phyloP scores from a whole-genome alignment of 2,888 invertebrate species.

The Onthophagus sagittarius region DNA sequence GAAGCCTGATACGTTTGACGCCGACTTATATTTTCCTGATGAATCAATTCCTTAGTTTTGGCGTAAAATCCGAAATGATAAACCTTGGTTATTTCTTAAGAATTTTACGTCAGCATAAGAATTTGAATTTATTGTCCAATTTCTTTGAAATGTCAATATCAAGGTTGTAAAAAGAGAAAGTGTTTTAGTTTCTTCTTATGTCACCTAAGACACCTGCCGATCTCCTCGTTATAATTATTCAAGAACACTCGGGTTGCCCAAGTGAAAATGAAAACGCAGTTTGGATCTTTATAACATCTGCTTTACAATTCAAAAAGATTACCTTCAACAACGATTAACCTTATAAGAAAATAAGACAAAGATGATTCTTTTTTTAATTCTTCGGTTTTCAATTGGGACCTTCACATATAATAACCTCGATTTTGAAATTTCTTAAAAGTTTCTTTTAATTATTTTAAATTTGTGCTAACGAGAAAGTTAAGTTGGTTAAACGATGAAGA shows the following conservation, averaged over 20 bases:
- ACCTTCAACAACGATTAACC: background rate
- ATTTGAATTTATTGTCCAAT: no score
- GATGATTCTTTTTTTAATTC: no score
- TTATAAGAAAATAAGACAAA: no score
- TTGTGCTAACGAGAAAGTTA: no score
- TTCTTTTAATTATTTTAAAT: no score
- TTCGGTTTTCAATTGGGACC: no score
- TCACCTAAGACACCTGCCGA: background rate
- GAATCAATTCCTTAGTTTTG: conserved; percentile 22
- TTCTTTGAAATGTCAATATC: background rate
- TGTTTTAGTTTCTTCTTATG: background rate
- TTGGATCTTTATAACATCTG: background rate
- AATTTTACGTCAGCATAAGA: conserved; percentile 18
- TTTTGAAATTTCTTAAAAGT: no score
- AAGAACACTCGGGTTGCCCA: background rate
- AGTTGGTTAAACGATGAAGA: no score
- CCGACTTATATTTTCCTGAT: conserved; percentile 50
- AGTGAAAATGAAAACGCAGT: background rate
- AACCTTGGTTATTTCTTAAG: conserved; percentile 8
- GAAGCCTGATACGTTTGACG: no score
- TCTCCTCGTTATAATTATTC: background rate
- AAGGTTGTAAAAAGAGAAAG: background rate
- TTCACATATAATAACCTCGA: no score
- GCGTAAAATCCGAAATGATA: conserved; percentile 17
- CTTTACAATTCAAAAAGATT: background rate